These are phyloP conservation scores for Monodelphis domestica DNA, from an alignment of 2,797 vertebrate species.

Conservation along the genomic window DNA sequence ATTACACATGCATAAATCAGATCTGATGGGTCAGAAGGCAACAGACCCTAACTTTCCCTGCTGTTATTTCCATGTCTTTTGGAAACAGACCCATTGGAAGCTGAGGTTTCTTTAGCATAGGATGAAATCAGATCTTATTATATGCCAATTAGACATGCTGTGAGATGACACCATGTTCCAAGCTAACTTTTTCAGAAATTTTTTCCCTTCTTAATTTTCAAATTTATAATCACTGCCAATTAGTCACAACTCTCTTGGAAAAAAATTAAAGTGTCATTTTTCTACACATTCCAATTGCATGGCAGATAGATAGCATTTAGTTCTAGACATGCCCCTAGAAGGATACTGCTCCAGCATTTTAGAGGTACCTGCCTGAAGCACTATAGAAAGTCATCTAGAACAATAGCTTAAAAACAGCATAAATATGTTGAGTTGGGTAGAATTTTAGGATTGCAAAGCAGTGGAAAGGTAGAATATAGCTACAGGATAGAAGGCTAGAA, in stretches of 20 bases:
- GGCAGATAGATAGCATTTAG: neutral
- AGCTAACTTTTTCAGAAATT: neutral
- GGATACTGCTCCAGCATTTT: neutral
- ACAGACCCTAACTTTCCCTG: neutral
- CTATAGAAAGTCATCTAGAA: neutral
- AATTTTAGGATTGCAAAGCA: neutral
- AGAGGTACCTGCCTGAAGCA: neutral
- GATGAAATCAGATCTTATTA: conserved; percentile 20
- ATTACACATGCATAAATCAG: neutral
- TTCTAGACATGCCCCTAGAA: neutral
- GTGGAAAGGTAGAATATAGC: neutral
- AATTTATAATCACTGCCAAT: conserved; percentile 38
- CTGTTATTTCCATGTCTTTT: neutral
- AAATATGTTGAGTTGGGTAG: too few relatives aligned
- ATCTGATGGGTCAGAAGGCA: conserved; percentile 3
- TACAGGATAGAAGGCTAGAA: neutral
- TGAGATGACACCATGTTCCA: neutral
- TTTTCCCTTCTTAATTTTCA: conserved; percentile 35
- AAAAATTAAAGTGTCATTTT: neutral
- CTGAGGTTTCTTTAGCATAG: conserved; percentile 1
- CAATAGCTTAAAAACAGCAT: neutral
- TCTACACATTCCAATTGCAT: neutral
- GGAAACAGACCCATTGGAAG: neutral
- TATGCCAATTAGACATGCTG: conserved; percentile 10
- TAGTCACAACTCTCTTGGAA: neutral